Conservation (phyloP, 1,140 invertebrate genomes). For the Planococcus citri region DNA sequence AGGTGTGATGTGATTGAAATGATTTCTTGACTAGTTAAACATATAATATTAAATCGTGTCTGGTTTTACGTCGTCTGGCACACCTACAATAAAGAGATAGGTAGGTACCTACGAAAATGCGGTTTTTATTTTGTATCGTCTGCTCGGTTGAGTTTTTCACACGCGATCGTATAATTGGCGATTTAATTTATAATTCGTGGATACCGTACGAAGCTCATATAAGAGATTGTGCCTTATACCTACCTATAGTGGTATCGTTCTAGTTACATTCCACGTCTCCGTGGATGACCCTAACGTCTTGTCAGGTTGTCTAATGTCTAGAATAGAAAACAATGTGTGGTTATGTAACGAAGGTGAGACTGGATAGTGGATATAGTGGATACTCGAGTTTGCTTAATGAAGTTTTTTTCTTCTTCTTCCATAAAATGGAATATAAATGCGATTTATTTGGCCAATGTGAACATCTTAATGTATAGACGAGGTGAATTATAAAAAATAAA, state of each 20-base stretch:
- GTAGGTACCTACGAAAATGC: too few relatives aligned
- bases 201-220: not conserved
- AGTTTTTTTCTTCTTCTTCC: too few relatives aligned
- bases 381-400: not conserved
- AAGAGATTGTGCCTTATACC: too few relatives aligned
- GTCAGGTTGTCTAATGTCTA: not conserved
- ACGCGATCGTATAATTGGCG: not conserved
- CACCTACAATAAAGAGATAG: too few relatives aligned
- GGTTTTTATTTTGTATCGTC: too few relatives aligned
- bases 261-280: too few relatives aligned
- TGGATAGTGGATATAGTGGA: not conserved
- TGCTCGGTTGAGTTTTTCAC: not conserved
- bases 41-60: too few relatives aligned
- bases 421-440: too few relatives aligned
- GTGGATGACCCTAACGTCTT: not conserved
- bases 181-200: too few relatives aligned
- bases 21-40: not conserved
- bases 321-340: not conserved
- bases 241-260: too few relatives aligned
- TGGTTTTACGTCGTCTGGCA: too few relatives aligned
- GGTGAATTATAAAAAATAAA: not conserved
- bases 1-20: not conserved
- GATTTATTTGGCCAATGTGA: too few relatives aligned
- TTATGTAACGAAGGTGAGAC: not conserved
- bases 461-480: not conserved